Percentiles rank a stretch among this genome's conserved stretches.
These are phyloP conservation scores for Sebastes kiyomatsui DNA, from an alignment of 2,797 vertebrate genomes.

Conservation along the genomic window DNA sequence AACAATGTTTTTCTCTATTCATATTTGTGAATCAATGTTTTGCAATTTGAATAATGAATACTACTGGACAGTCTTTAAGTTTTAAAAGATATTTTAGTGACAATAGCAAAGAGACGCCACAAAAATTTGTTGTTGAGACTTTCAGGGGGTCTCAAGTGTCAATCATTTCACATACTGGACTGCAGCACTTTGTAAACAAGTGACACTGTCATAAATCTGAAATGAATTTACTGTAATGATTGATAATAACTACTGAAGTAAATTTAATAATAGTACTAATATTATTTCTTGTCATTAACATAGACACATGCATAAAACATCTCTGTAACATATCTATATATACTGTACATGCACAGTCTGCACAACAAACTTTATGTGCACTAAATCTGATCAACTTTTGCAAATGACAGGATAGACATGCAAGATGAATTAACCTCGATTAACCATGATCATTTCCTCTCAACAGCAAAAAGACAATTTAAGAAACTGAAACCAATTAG, in stretches of 20 bases:
- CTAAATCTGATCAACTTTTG: neutral
- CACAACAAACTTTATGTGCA: neutral
- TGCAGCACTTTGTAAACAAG: neutral
- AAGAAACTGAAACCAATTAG: neutral
- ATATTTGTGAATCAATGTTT: no score
- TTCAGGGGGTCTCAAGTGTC: no score
- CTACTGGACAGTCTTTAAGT: no score
- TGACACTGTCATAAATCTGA: neutral
- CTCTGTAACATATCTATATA: neutral
- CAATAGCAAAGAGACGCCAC: accelerated
- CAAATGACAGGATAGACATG: neutral
- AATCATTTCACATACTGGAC: no score
- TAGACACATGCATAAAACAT: neutral
- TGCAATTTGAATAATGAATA: no score
- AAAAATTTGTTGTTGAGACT: no score
- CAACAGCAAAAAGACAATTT: neutral
- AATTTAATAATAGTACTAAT: neutral
- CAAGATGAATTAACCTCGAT: neutral
- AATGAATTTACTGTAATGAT: neutral
- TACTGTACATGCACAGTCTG: neutral
- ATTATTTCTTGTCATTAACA: neutral
- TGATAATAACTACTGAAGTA: neutral
- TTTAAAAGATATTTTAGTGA: no score
- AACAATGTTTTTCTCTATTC: no score
- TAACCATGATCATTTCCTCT: neutral